Conservation (phyloP, 2,888 invertebrate genomes). For the Amiota communis region DNA sequence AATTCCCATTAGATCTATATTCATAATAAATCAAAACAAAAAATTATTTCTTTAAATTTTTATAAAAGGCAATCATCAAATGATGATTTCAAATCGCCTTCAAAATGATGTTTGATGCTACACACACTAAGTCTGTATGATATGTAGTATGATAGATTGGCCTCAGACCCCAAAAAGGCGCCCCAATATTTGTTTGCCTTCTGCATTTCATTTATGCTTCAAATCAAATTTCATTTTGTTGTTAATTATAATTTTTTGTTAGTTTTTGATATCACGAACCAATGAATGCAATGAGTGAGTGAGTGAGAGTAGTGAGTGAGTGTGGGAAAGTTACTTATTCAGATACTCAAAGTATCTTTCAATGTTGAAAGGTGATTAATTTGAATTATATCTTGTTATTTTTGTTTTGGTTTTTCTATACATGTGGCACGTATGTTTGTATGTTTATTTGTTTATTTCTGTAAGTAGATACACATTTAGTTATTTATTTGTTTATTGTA, state of each 20-base stretch:
- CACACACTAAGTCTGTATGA: no score
- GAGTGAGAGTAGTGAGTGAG: slow-evolving; percentile 40
- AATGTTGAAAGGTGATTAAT: slow-evolving; percentile 51
- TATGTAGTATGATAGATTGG: no score
- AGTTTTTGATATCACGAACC: slow-evolving; percentile 8
- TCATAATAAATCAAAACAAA: no score
- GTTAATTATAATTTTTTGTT: slow-evolving; percentile 38
- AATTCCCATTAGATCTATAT: no score
- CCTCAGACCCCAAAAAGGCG: slow-evolving; percentile 4
- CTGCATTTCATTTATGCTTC: slow-evolving; percentile 38
- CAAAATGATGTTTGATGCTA: no score
- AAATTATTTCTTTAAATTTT: no score
- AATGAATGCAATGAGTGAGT: slow-evolving; percentile 38
- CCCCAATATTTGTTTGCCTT: slow-evolving; percentile 51
- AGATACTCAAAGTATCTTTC: background rate
- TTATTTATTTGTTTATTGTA: slow-evolving; percentile 58
- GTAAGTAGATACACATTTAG: background rate
- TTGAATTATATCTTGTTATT: slow-evolving; percentile 48
- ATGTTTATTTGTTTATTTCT: slow-evolving; percentile 23
- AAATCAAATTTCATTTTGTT: slow-evolving; percentile 35
- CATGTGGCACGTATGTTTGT: slow-evolving; percentile 38
- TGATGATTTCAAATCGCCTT: no score
- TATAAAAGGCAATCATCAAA: slow-evolving; percentile 1
- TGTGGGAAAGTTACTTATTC: slow-evolving; percentile 31
- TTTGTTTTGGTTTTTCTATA: slow-evolving; percentile 44